Base-by-base conservation (phyloP, 2,113 vertebrate species). In the Corythoichthys intestinalis region DNA sequence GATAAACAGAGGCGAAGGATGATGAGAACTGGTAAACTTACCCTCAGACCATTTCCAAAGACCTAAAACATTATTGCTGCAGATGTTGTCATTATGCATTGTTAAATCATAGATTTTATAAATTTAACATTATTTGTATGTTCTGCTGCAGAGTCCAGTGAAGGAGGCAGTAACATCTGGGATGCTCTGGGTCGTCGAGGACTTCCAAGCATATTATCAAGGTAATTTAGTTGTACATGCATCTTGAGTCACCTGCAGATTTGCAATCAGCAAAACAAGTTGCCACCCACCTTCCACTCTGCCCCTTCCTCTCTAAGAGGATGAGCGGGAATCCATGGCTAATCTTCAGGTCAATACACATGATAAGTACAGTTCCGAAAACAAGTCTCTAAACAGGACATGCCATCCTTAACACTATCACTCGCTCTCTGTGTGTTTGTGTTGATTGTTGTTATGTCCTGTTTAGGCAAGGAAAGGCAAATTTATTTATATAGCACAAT, bases 281-380 rank as follows among this genome's bases (percentile, higher is more conserved):
- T 58, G 11, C 7, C 1, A 5, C 9, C 15, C n/a, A 11, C 41
- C n/a, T 11, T 14, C 60, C 39, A 44, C 41, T 58, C 37, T 58
- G 56, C 56, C 34, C 56, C 67, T 59, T 58, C 47, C 67, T 66
- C 60, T 64, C 47, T 89, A 87, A 88, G 85, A 87, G 88, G 86
- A 89, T 90, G 82, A 87, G 58, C 54, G 68, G 67, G 74, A 83
- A 84, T 83, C 81, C 79, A 77, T 68, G 38, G n/a, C 71, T 91
- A 91, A 91, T 89, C 87, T 80, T 37, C 74, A 80, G 71, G 78
- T 85, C 85, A 88, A 84, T 77, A 81, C 75, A 79, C 82, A 85
- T 48, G 73, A 83, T 79, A 78, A 78, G 83, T 60, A 78, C 77
- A 72, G 74, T 38, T 65, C 62, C 73, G 73, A 76, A 88, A 79